These are phyloP conservation scores for Sinocyclocheilus rhinocerous DNA, from an alignment of 2,113 vertebrate genomes.

Conservation along the genomic window DNA sequence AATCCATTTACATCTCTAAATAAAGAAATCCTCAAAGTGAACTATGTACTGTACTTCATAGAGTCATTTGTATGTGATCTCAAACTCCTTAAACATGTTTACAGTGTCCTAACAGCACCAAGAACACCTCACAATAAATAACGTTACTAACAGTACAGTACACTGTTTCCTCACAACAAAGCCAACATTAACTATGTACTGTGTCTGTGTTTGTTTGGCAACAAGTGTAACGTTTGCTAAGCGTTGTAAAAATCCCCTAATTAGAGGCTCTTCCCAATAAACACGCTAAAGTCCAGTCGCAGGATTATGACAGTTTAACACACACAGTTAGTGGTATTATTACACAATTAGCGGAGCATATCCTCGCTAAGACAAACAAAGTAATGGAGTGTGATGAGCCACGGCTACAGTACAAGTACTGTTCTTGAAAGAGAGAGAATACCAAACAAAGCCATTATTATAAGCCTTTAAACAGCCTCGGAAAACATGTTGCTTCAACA, in stretches of 20 bases:
- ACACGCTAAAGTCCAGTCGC: constrained; percentile 65
- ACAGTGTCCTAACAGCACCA: constrained; percentile 32
- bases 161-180: constrained; percentile 51
- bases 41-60: background rate
- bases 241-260: constrained; percentile 56
- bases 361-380: constrained; percentile 44
- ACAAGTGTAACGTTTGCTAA: constrained; percentile 55
- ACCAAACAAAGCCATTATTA: constrained; percentile 14
- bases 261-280: constrained; percentile 73
- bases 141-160: constrained; percentile 8
- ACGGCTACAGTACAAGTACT: background rate
- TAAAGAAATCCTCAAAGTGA: background rate
- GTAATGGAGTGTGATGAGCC: background rate
- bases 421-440: constrained; percentile 17
- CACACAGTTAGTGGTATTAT: constrained; percentile 58
- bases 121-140: constrained; percentile 30
- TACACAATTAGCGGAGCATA: constrained; percentile 55
- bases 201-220: constrained; percentile 67
- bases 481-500: background rate
- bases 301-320: constrained; percentile 61
- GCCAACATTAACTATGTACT: constrained; percentile 63
- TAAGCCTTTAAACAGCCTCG: background rate
- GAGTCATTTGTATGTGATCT: constrained; percentile 1
- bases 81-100: constrained; percentile 23
- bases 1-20: background rate